Base-by-base conservation (phyloP, 1,140 invertebrate genomes). In the Diuraphis noxia region DNA sequence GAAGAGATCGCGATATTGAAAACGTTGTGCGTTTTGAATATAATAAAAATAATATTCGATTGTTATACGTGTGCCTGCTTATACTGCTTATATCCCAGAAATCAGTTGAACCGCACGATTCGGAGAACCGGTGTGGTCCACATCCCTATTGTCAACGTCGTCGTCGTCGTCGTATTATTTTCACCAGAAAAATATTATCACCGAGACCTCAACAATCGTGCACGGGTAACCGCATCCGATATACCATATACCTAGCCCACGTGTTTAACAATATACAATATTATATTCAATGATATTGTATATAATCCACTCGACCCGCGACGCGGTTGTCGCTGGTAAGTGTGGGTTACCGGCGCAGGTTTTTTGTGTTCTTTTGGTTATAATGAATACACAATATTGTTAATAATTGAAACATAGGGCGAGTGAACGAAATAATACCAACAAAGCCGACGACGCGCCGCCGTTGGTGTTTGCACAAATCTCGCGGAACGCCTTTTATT, bases 381-480 rank as follows among this genome's bases (percentile, higher is more conserved):
- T 46, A 36, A 25, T 13, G 36, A 81, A 81, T 81, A 81, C 38
- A 46, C 19, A 46, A 46, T 46, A 46, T 17, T 13, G 13, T 2
- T 38, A n/a, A 72, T 72, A 38, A 82, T 82, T 41, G 38, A 82
- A 82, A 82, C 81, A 30, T 30, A 56, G 13, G 36, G 38, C 21
- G 4, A 30, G 56, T 30, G 86, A 52, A 34, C 46, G 46, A 52
- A 87, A 63, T 41, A 88, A 72, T 17, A n/a, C n/a, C 56, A n/a
- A 63, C n/a, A 38, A 63, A 88, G 10, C 40, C 56, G 34, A n/a
- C n/a, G n/a, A n/a, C n/a, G n/a, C n/a, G n/a, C n/a, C 38, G 38
- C 30, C 49, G 30, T 41, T 2, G 25, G 41, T 88, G 52, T 88
- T 88, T 88, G 52, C 86, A 63, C 86, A n/a, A 88, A 88, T 88